Base-by-base conservation (phyloP, 2,113 vertebrate species). In the Electrona antarctica region DNA sequence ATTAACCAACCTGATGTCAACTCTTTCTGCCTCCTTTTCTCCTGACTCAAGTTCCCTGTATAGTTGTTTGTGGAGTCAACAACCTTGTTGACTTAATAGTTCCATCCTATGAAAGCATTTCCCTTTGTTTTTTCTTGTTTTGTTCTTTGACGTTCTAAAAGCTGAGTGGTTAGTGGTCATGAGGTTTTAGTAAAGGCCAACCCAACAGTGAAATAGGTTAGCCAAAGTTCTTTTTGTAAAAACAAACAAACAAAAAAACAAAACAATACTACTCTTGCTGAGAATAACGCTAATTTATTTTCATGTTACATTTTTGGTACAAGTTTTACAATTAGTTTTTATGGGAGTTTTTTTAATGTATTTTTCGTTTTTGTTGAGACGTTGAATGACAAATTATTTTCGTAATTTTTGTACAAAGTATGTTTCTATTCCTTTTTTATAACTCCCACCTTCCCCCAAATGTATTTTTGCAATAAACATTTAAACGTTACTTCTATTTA, bases 381-480 rank as follows among this genome's bases (percentile, higher is more conserved):
- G 8, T 50, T 50, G 9, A 50, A 50, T 50, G 49, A 6, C 49
- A 50, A 50, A 50, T 8, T 50, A n/a, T 41, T 41, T 41, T 41
- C 3, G 33, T 41, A 41, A 41, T 41, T 41, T 41, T 41, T 4
- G 33, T 41, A 41, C 33, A 41, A 41, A 41, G 33, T 41, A 48
- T 33, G 49, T 11, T 29, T 8, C 48, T 7, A 54, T 54, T 13
- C 11, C 51, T n/a, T 4, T 54, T 54, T 54, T 54, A 12, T 54
- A 10, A 50, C 11, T 8, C 49, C 11, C 11, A 50, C 2, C 7
- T 7, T 47, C 7, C 50, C 12, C 62, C 1, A 62, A 67, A 7
- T 1, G 0, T n/a, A 2, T 54, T 48, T 69, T 67, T 54, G 33
- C 1, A 56, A 68, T 68, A 80, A 72, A 80, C 6, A 13, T 55